These are phyloP conservation scores for Abrostola triplasia DNA, from an alignment of 2,888 invertebrate species.

Conservation along the genomic window DNA sequence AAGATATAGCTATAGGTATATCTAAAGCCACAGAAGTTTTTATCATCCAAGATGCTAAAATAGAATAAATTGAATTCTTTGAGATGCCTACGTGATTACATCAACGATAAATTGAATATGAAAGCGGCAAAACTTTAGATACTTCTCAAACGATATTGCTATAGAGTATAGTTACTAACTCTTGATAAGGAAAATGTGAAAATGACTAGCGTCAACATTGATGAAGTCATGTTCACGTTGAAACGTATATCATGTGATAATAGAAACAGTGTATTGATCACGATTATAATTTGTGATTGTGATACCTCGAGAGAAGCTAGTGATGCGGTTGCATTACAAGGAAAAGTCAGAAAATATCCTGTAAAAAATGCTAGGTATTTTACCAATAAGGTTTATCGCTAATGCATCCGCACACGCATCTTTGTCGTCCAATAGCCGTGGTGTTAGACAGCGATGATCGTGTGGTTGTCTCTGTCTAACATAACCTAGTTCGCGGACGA, in stretches of 20 bases:
- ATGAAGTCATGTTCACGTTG: constrained; percentile 12
- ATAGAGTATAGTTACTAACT: constrained; percentile 1
- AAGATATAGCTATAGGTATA: constrained; percentile 13
- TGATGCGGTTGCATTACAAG: constrained; percentile 17
- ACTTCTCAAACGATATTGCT: constrained; percentile 7
- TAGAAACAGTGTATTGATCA: constrained; percentile 12
- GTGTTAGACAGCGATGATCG: constrained; percentile 66
- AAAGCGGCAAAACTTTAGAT: constrained; percentile 63
- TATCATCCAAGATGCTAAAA: constrained; percentile 7
- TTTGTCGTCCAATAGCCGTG: constrained; percentile 51
- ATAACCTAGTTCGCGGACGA: constrained; percentile 74
- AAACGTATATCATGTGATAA: constrained; percentile 13
- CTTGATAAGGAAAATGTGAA: constrained; percentile 30
- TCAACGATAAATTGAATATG: constrained; percentile 63
- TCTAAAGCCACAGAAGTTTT: constrained; percentile 19
- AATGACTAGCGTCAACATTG: constrained; percentile 19
- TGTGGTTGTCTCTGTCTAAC: constrained; percentile 63
- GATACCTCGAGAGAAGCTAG: constrained; percentile 7
- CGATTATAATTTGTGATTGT: constrained; percentile 11
- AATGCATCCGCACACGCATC: constrained; percentile 61
- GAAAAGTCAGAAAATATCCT: constrained; percentile 21
- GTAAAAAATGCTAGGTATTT: constrained; percentile 23
- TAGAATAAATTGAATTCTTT: constrained; percentile 25
- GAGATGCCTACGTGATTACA: constrained; percentile 62
- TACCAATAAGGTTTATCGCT: constrained; percentile 57